Conservation (phyloP, 2,113 vertebrate species). For the Fukomys damarensis region DNA sequence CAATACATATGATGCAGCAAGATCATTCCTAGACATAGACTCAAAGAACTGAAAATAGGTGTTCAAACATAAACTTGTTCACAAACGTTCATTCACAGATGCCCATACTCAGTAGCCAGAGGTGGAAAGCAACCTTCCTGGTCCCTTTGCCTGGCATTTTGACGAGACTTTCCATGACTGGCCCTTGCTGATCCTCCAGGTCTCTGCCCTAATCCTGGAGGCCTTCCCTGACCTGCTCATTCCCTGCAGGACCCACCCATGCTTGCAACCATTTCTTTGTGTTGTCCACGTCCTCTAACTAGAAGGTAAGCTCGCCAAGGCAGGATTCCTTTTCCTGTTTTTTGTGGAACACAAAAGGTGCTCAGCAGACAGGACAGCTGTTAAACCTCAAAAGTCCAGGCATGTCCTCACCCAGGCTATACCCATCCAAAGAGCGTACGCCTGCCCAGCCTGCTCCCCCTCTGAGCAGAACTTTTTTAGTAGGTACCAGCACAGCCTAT, state of each 20-base stretch:
- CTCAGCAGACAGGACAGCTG: too few relatives aligned
- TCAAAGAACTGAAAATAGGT: neutral
- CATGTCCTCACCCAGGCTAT: neutral
- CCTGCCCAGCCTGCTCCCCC: neutral
- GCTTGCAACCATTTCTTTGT: neutral
- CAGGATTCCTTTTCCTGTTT: neutral
- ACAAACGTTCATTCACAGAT: neutral
- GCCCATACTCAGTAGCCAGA: neutral
- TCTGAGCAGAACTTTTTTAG: neutral
- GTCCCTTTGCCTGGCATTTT: neutral
- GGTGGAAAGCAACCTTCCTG: neutral
- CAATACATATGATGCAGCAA: neutral
- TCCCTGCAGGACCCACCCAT: neutral
- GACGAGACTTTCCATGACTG: neutral
- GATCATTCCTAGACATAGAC: neutral
- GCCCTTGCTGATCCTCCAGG: neutral
- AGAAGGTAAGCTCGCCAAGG: neutral
- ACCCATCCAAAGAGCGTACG: neutral
- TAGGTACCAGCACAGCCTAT: neutral
- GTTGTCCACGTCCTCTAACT: neutral
- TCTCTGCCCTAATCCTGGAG: neutral
- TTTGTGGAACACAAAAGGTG: neutral
- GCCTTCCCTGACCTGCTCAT: neutral
- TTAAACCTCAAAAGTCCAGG: neutral
- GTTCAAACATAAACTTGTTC: neutral